Percentiles rank a stretch among this genome's conserved stretches.
These are phyloP conservation scores for Anguilla pacifica DNA, from an alignment of 2,797 vertebrate species.

Conservation along the genomic window DNA sequence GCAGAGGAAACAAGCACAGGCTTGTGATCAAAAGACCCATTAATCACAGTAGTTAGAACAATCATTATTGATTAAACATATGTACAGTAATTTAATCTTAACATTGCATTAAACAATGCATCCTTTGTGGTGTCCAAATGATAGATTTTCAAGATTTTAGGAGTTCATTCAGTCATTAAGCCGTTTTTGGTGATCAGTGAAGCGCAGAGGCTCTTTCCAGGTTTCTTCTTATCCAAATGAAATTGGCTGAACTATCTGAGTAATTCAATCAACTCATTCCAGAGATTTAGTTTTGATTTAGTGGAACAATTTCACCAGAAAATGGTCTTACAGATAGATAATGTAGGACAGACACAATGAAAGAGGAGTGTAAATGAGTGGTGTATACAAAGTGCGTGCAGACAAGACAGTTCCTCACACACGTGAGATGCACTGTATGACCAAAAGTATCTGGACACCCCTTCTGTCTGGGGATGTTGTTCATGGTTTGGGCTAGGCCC, in stretches of 20 bases:
- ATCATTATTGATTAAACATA: background rate
- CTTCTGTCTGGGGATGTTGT: too few relatives aligned
- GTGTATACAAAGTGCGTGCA: background rate
- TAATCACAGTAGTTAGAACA: background rate
- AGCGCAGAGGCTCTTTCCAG: background rate
- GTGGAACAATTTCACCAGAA: too few relatives aligned
- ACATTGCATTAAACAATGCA: too few relatives aligned
- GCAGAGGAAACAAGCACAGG: background rate
- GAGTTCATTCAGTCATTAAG: background rate
- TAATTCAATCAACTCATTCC: background rate
- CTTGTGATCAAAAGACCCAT: background rate
- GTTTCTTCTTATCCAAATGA: background rate
- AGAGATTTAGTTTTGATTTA: background rate
- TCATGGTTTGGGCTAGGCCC: too few relatives aligned
- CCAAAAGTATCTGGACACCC: too few relatives aligned
- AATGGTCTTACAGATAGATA: too few relatives aligned
- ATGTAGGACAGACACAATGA: too few relatives aligned
- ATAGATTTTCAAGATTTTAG: background rate
- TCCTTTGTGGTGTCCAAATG: background rate
- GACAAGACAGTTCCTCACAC: too few relatives aligned
- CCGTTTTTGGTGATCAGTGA: background rate
- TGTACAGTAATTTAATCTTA: background rate
- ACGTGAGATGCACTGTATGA: too few relatives aligned
- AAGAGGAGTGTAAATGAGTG: too few relatives aligned
- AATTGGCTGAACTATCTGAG: background rate